Percentiles rank a stretch among this genome's conserved stretches.
These are phyloP conservation scores for Hoplodrina ambigua DNA, from an alignment of 2,888 invertebrate genomes.

Conservation along the genomic window DNA sequence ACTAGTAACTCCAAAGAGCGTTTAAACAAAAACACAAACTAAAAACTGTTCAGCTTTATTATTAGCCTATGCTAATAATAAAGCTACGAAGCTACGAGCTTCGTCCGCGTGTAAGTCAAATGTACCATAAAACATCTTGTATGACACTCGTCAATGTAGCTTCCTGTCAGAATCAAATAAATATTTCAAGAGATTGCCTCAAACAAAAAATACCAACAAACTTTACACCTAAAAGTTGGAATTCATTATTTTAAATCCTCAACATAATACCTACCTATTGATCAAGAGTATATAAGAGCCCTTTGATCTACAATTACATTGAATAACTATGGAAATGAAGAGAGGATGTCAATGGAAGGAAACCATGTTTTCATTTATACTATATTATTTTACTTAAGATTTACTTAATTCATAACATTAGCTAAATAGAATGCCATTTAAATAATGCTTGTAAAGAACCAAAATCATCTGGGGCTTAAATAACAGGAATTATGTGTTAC, in stretches of 20 bases:
- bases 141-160: background rate
- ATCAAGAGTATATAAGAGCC: background rate
- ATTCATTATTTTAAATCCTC: background rate
- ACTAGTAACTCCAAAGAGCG: too few species aligned
- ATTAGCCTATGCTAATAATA: too few species aligned
- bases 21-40: too few species aligned
- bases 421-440: background rate
- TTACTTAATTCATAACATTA: background rate
- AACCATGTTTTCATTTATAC: too few species aligned
- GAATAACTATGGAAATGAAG: background rate
- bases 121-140: background rate
- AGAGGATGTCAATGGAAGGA: background rate
- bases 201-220: too few species aligned
- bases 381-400: too few species aligned
- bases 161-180: too few species aligned
- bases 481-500: background rate
- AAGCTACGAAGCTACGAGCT: too few species aligned
- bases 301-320: background rate
- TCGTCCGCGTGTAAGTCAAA: background rate
- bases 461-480: slow-evolving; percentile 5
- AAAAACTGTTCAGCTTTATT: too few species aligned
- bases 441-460: slow-evolving; percentile 2
- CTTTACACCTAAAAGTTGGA: background rate
- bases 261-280: background rate
- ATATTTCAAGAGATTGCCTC: too few species aligned